phyloP scores from a whole-genome alignment of 1,140 invertebrate genomes.

The Forficula auricularia region DNA sequence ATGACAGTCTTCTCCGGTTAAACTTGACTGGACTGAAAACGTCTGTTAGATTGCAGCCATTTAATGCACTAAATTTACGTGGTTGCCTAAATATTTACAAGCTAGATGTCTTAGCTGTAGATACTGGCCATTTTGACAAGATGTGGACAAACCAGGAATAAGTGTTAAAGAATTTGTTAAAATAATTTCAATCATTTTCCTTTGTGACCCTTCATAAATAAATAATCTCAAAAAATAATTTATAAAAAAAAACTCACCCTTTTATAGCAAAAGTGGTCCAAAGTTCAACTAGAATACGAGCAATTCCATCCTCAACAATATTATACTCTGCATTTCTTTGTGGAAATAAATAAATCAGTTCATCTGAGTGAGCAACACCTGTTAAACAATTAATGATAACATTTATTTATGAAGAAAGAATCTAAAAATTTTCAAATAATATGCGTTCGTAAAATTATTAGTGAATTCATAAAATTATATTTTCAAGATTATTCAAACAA shows the following conservation, averaged over 20 bases:
- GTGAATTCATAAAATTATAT: too few relatives aligned
- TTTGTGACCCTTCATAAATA: not conserved
- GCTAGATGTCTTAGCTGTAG: not conserved
- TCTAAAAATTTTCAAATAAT: too few relatives aligned
- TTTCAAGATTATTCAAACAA: too few relatives aligned
- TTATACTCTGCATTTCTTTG: constrained; percentile 13
- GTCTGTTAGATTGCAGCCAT: too few relatives aligned
- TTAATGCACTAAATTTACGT: too few relatives aligned
- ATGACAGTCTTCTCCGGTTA: too few relatives aligned
- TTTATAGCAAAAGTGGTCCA: constrained; percentile 27
- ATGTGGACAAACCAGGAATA: not conserved
- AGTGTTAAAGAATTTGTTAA: not conserved
- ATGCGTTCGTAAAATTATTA: too few relatives aligned
- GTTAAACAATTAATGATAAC: constrained; percentile 6
- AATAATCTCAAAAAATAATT: not conserved
- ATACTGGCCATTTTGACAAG: too few relatives aligned
- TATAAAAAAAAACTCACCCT: constrained; percentile 20
- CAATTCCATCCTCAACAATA: constrained; percentile 17
- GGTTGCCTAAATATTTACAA: not conserved
- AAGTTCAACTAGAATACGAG: constrained; percentile 27
- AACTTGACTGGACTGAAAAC: too few relatives aligned
- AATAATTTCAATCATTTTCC: not conserved
- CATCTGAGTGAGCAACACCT: constrained; percentile 30
- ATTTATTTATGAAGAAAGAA: too few relatives aligned
- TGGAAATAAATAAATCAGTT: constrained; percentile 29